These are phyloP conservation scores for crab-eating macaque (Macaca fascicularis) DNA, from an alignment of 2,113 vertebrate genomes.

Conservation along the genomic window T2T-MFA8v1.1 NC_088375.1:217110501-217111000, in stretches of 20 bases:
- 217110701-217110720: too few species aligned
- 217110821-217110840: background rate
- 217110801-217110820: accelerated
- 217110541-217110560: too few species aligned
- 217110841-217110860: background rate
- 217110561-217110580: too few species aligned
- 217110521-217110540: too few species aligned
- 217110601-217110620: too few species aligned
- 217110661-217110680: too few species aligned
- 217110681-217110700: too few species aligned
- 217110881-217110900: background rate
- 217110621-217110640: too few species aligned
- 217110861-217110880: background rate
- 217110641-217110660: too few species aligned
- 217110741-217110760: background rate
- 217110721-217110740: background rate
- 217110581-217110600: too few species aligned
- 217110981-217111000: background rate
- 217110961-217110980: background rate
- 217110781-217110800: background rate
- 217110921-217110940: background rate
- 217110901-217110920: background rate
- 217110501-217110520: background rate
- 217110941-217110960: background rate
- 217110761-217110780: background rate